Evolutionary conservation across 1,140 invertebrate species (phyloP).

Genomic region (Megalopta genalis): DNA sequence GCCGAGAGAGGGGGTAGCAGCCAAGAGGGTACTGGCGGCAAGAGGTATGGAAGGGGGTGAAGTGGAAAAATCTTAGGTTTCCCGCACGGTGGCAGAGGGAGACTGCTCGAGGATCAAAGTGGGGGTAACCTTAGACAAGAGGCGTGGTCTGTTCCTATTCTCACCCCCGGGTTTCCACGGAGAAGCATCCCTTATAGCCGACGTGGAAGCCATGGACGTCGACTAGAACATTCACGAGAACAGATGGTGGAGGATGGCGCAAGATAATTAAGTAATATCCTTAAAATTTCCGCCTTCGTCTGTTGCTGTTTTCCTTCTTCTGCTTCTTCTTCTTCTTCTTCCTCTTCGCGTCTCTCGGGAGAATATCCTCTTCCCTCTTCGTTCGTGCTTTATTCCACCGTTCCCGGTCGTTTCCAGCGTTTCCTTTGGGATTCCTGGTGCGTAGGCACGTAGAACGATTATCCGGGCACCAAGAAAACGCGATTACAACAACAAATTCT

Average conservation of each 20-base stretch:
- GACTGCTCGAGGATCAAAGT: conserved; percentile 55
- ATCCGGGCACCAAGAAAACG: conserved; percentile 35
- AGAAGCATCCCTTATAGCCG: conserved; percentile 66
- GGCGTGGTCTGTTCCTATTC: conserved; percentile 75
- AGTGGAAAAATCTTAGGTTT: conserved; percentile 78
- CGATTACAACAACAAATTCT: conserved; percentile 20
- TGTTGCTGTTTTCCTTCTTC: not conserved
- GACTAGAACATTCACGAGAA: conserved; percentile 52
- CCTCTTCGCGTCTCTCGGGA: no score
- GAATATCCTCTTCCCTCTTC: no score
- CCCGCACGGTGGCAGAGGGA: conserved; percentile 57
- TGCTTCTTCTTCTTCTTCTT: no score
- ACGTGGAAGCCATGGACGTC: conserved; percentile 61
- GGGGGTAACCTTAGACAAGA: conserved; percentile 79
- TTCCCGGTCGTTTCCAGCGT: no score
- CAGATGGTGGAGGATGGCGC: conserved; percentile 49
- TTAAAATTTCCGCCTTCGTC: conserved; percentile 44
- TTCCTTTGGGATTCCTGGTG: not conserved
- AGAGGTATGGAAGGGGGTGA: conserved; percentile 61
- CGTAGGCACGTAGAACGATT: conserved; percentile 12
- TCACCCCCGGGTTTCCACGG: conserved; percentile 63
- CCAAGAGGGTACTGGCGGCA: conserved; percentile 56
- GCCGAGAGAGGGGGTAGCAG: conserved; percentile 51
- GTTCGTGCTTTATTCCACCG: conserved; percentile 14
- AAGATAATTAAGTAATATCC: conserved; percentile 53